Percentiles rank a stretch among this genome's conserved stretches.
Evolutionary conservation across 2,113 vertebrate species (phyloP).

Genomic region (Maccullochella peelii): DNA sequence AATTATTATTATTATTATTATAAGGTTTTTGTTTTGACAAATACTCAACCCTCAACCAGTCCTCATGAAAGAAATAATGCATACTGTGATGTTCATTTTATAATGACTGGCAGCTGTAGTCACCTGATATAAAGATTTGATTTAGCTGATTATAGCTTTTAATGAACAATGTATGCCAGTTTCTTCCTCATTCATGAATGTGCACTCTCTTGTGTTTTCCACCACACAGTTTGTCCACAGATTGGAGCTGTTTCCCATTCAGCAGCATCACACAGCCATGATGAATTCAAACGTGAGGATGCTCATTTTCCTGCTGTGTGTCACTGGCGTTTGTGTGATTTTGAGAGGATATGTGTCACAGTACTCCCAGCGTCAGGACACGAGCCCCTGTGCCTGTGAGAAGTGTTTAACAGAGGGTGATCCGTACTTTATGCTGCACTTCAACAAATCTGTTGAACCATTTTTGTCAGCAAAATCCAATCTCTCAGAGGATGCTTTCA

Average conservation of each 20-base stretch:
- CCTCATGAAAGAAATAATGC: too few relatives aligned
- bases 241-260: background rate
- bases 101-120: too few relatives aligned
- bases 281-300: background rate
- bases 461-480: background rate
- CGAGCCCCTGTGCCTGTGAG: background rate
- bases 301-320: background rate
- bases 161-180: too few relatives aligned
- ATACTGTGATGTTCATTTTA: too few relatives aligned
- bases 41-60: too few relatives aligned
- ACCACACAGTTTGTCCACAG: background rate
- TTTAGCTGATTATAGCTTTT: too few relatives aligned
- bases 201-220: background rate
- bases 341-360: background rate
- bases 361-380: accelerated
- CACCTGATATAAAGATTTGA: too few relatives aligned
- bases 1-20: too few relatives aligned
- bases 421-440: background rate
- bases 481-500: constrained; percentile 10
- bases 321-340: background rate
- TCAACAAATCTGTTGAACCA: background rate
- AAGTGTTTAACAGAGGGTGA: constrained; percentile 8
- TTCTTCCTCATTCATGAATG: background rate
- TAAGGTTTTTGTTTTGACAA: too few relatives aligned
- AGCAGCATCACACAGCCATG: background rate